Evolutionary conservation across 2,888 invertebrate species (phyloP), one percentile per base, ranked within the genome.

Genomic region (Beris chalybata): DNA sequence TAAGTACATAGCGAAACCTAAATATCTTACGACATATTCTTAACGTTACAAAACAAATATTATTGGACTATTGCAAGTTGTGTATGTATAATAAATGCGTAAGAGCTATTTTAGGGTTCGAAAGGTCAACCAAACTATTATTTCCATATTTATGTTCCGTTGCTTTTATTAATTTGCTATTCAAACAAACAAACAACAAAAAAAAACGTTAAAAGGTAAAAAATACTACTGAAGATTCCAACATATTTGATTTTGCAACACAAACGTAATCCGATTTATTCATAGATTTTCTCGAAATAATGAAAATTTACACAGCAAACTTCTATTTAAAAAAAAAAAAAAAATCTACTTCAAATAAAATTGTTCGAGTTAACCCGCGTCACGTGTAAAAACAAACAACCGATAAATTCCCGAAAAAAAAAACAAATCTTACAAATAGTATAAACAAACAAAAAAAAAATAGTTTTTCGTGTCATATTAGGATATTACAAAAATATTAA

Each of bases 131-230:
- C 38, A 38, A 38, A 50, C 38, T 61, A 52, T 61, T 43, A 43
- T 61, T 61, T 52, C 52, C 61, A 61, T 59, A 59, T 59, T 59
- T 59, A 59, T 59, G 52, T 61, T 61, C 38, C 52, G 61, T 61
- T 61, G 61, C 52, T 61, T 52, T 52, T 61, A 61, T 61, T 61
- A 59, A 61, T 61, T 61, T 30, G 61, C 52, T 52, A 52, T 31
- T 48, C 12, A 50, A 22, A 43, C 13, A 56, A 56, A 43, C 43
- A 38, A 56, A 61, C n/a, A 59, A 22, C 32, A 61, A 32, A 15
- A 44, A 22, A 52, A 13, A 50, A 12, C 12, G 15, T 11, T 43
- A 38, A 13, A 45, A n/a, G 13, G 13, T 29, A 47, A n/a, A 15
- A 43, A 57, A 43, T 56, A 55, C 12, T 31, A 56, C 44, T 13